These are phyloP conservation scores for Lamellibrachia columna DNA, from an alignment of 2,888 invertebrate species.

Conservation along the genomic window DNA sequence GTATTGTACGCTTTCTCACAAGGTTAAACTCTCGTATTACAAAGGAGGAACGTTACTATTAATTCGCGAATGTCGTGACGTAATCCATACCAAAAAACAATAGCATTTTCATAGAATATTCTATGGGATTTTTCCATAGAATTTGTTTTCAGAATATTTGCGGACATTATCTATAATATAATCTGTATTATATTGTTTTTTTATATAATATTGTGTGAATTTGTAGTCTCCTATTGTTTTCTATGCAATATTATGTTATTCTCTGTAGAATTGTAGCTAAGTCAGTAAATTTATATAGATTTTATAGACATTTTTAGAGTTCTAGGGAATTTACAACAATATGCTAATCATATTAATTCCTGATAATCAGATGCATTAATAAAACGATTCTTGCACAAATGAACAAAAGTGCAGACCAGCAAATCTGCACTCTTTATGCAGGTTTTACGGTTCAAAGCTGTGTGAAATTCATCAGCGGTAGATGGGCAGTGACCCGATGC, in stretches of 20 bases:
- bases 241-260: no score
- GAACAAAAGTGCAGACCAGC: not conserved
- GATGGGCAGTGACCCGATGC: not conserved
- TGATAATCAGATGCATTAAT: not conserved
- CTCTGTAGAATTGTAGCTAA: no score
- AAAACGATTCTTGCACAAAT: not conserved
- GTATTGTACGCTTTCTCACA: not conserved
- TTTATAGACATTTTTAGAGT: no score
- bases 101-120: no score
- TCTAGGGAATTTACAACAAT: no score
- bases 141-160: no score
- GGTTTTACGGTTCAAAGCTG: not conserved
- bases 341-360: not conserved
- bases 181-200: no score
- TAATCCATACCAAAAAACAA: not conserved
- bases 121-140: no score
- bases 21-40: not conserved
- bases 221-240: no score
- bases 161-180: no score
- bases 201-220: no score
- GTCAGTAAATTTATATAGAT: no score
- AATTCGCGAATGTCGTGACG: not conserved
- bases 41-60: not conserved
- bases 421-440: not conserved
- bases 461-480: not conserved